Evolutionary conservation across 1,140 invertebrate species (phyloP).

Genomic region (Batillaria attramentaria): DNA sequence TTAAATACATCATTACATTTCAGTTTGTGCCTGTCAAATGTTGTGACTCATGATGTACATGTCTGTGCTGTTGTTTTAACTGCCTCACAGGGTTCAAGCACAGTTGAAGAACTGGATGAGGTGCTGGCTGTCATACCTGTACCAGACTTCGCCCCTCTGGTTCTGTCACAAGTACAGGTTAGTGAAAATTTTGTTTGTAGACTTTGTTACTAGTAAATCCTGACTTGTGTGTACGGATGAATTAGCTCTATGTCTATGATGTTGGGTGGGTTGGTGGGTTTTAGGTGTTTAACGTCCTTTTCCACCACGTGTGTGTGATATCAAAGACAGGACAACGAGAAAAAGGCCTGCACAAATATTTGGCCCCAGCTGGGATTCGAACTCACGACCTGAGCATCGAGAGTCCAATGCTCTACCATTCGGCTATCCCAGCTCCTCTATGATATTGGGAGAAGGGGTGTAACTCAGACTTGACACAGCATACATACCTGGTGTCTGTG

Average conservation of each 20-base stretch:
- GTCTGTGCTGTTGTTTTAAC: background rate
- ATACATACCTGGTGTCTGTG: background rate
- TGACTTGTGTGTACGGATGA: too few relatives aligned
- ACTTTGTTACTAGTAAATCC: background rate
- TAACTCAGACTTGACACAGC: background rate
- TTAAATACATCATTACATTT: background rate
- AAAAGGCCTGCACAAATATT: too few relatives aligned
- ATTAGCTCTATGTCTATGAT: background rate
- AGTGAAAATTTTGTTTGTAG: background rate
- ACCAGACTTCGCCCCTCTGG: background rate
- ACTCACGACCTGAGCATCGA: too few relatives aligned
- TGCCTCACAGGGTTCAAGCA: background rate
- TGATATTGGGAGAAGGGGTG: background rate
- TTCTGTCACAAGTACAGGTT: slow-evolving; percentile 7
- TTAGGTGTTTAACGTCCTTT: too few relatives aligned
- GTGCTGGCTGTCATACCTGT: slow-evolving; percentile 18
- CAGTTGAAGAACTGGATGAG: slow-evolving; percentile 7
- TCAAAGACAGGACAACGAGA: too few relatives aligned
- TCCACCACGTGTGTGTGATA: too few relatives aligned
- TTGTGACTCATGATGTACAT: background rate
- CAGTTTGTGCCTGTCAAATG: background rate
- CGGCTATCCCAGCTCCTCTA: too few relatives aligned
- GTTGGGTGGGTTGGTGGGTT: too few relatives aligned
- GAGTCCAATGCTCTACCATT: too few relatives aligned
- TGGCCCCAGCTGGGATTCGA: too few relatives aligned